Base-by-base conservation (phyloP, 1,140 invertebrate genomes). In the Protaetia brevitarsis region DNA sequence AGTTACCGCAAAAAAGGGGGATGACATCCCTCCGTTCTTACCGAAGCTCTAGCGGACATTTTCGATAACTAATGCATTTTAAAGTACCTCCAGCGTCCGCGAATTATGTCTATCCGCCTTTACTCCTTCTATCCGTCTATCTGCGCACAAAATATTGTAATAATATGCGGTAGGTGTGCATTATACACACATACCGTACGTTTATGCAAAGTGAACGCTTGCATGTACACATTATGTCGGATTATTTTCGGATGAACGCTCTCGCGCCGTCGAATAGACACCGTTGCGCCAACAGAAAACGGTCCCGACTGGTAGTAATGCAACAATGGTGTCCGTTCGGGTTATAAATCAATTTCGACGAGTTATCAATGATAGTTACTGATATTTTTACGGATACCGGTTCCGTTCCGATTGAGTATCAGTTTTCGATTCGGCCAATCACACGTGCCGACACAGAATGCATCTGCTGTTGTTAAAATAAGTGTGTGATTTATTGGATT, bases 401-500 rank as follows among this genome's bases (percentile, higher is more conserved):
- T 72, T 69, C 65, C 66, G 66, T 73, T 72, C 34, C 71, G 72
- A 72, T 73, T 71, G 68, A 68, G 66, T 70, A 71, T 70, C 70
- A 66, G 69, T 68, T 66, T 68, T 64, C 57, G 58, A 65, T 68
- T 30, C 63, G 62, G 51, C 71, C 70, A 73, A 73, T 74, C 74
- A 71, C 68, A 69, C 69, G 71, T 72, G 69, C 69, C 63, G 70
- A 73, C 69, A 68, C 66, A 70, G 65, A 71, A 70, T 73, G 71
- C 74, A 76, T 75, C 74, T 75, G 74, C 69, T 13, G 41, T 45
- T 68, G 59, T 60, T 72, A 70, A 70, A 72, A 72, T 73, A 73
- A 75, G 67, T 64, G 59, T 63, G 23, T 74, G 75, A 76, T 76
- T 75, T 76, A 76, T 73, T 56, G 69, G 51, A 64, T 67, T 73